Conservation (phyloP, 2,797 vertebrate species). For the Gadopsis marmoratus region DNA sequence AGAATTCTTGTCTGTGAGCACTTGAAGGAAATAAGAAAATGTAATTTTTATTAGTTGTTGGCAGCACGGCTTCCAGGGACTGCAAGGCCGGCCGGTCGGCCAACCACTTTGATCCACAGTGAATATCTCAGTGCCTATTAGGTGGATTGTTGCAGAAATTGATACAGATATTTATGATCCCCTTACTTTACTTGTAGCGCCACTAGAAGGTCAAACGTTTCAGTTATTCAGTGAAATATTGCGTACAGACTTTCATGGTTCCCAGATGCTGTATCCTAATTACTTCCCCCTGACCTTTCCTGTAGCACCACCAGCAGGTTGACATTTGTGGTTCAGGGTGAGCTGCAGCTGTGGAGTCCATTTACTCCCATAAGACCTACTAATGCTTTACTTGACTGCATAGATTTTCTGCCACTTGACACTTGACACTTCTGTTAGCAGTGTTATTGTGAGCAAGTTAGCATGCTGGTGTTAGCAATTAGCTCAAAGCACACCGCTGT, state of each 20-base stretch:
- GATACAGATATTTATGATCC: not conserved
- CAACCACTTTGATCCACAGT: not conserved
- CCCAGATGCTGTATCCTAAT: not conserved
- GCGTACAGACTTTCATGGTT: not conserved
- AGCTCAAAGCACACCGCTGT: no score
- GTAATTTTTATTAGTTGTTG: not conserved
- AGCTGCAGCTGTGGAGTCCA: not conserved
- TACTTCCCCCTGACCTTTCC: not conserved
- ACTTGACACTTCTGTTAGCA: no score
- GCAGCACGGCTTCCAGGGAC: constrained; percentile 1
- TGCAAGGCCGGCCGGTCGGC: not conserved
- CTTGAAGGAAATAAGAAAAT: not conserved
- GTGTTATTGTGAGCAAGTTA: no score
- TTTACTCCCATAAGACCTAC: no score
- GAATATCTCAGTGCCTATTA: not conserved
- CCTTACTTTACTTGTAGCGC: not conserved
- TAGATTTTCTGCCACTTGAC: not conserved
- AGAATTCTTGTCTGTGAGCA: not conserved
- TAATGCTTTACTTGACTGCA: not conserved
- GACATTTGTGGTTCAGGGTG: not conserved
- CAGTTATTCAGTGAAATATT: no score
- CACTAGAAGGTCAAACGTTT: not conserved
- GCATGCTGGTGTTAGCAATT: no score
- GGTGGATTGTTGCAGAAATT: not conserved
- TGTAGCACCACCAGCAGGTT: not conserved